phyloP scores from a whole-genome alignment of 2,797 vertebrate genomes.

The Sciurus carolinensis region DNA sequence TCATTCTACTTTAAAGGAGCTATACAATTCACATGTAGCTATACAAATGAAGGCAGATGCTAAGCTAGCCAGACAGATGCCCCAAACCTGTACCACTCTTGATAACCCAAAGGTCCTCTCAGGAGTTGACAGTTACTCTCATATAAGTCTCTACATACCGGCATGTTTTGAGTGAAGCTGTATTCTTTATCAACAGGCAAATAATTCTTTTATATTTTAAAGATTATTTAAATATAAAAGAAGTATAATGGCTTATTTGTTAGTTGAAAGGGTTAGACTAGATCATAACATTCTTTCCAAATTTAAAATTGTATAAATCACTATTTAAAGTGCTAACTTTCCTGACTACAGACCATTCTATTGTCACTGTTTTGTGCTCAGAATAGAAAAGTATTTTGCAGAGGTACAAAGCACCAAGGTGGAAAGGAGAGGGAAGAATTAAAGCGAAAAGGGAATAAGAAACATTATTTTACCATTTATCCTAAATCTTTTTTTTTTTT shows the following conservation, averaged over 20 bases:
- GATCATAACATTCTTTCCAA: neutral
- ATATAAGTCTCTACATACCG: neutral
- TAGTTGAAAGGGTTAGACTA: conserved; percentile 39
- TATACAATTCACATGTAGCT: neutral
- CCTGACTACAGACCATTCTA: neutral
- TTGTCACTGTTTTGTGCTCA: neutral
- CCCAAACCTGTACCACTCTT: neutral
- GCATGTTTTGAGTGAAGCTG: conserved; percentile 28
- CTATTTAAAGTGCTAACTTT: neutral
- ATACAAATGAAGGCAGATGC: neutral
- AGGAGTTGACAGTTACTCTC: conserved; percentile 13
- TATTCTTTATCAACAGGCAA: neutral
- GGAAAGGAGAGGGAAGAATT: neutral
- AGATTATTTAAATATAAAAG: conserved; percentile 52
- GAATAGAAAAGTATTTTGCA: neutral
- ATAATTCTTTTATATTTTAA: conserved; percentile 41
- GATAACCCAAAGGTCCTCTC: conserved; percentile 23
- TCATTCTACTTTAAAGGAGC: conserved; percentile 4
- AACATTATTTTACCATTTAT: neutral
- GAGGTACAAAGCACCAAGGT: neutral
- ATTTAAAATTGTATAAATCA: conserved; percentile 25
- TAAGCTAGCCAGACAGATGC: neutral
- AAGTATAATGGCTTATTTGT: conserved; percentile 21
- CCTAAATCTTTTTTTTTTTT: neutral
- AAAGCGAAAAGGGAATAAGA: neutral